Conservation (phyloP, 1,140 invertebrate genomes). For the Solenopsis invicta region DNA sequence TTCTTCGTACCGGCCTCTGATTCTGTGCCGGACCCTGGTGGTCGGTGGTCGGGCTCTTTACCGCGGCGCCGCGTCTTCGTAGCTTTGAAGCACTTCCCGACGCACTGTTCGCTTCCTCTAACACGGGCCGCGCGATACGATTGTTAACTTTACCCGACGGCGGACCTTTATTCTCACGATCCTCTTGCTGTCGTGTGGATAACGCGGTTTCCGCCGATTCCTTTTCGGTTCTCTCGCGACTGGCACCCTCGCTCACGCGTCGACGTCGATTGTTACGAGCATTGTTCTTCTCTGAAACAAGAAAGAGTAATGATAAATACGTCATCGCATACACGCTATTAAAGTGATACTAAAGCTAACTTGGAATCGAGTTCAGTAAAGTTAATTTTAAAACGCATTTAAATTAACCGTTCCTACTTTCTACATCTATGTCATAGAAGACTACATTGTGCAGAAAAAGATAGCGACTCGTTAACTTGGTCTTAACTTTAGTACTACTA, state of each 20-base stretch:
- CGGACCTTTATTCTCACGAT: constrained; percentile 86
- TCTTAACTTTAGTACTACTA: neutral
- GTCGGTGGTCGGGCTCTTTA: constrained; percentile 77
- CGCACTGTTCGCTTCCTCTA: constrained; percentile 84
- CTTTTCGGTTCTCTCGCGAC: constrained; percentile 78
- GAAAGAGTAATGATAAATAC: neutral
- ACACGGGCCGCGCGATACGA: constrained; percentile 81
- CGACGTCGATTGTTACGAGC: constrained; percentile 80
- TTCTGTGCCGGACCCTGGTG: constrained; percentile 45
- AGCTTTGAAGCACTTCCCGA: constrained; percentile 80
- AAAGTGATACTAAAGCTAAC: neutral
- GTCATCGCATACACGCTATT: neutral
- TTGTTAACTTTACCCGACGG: constrained; percentile 79
- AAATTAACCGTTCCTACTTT: constrained; percentile 1
- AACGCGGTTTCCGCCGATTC: constrained; percentile 72
- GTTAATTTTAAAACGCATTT: neutral
- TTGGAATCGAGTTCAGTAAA: neutral
- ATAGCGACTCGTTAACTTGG: constrained; percentile 14
- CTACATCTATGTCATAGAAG: neutral
- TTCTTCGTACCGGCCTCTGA: constrained; percentile 77
- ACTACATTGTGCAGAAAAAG: neutral
- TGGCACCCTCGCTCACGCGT: constrained; percentile 80
- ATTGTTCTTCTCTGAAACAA: constrained; percentile 83
- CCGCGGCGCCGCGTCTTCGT: constrained; percentile 75
- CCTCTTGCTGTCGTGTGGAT: constrained; percentile 81